A percentile compares a stretch with the other conserved stretches of the same genome.
These are phyloP conservation scores for Columba livia DNA, from an alignment of 2,113 vertebrate species.

Conservation along the genomic window DNA sequence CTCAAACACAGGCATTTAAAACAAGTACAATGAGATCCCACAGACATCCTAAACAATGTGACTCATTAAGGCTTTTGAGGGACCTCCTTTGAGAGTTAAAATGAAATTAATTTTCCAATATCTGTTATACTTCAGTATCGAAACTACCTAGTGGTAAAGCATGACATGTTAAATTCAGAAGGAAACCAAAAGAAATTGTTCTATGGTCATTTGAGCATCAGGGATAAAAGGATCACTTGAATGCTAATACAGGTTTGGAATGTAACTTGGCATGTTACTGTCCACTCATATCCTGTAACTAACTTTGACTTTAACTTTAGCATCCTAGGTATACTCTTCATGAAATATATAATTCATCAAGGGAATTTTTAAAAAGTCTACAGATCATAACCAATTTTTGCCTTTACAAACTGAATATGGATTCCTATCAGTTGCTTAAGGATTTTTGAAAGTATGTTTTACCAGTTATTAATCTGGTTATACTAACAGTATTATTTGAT, in stretches of 20 bases:
- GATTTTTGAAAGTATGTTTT: not conserved
- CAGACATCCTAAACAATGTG: not conserved
- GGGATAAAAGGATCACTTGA: not conserved
- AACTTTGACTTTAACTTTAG: not conserved
- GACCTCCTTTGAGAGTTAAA: not conserved
- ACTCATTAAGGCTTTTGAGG: not conserved
- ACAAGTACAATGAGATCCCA: not conserved
- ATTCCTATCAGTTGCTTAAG: not conserved
- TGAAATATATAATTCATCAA: not conserved
- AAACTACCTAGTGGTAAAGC: not conserved
- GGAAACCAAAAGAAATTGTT: not conserved
- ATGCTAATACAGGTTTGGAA: not conserved
- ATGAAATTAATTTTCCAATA: not conserved
- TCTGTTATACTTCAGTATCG: not conserved
- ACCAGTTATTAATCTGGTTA: not conserved
- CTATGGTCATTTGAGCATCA: not conserved
- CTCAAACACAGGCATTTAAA: not conserved
- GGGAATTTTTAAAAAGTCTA: not conserved
- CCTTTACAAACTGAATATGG: not conserved
- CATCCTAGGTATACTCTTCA: not conserved
- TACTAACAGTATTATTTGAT: not conserved
- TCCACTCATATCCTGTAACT: not conserved
- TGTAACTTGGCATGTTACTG: not conserved
- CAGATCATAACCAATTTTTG: not conserved
- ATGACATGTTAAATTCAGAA: not conserved